These are phyloP conservation scores for Coreius guichenoti DNA, from an alignment of 2,797 vertebrate species.

Conservation along the genomic window DNA sequence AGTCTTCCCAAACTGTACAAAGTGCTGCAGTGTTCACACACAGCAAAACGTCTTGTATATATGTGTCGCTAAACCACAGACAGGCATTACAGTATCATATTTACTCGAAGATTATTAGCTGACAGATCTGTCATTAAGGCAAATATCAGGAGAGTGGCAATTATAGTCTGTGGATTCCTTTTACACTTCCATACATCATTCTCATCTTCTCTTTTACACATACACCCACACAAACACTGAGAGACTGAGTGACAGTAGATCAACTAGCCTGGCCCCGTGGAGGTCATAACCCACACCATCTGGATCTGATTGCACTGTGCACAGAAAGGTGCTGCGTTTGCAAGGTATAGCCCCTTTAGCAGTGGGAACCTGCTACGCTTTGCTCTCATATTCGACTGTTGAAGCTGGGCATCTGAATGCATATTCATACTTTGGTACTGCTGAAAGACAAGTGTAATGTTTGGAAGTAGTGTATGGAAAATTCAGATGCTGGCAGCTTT, in stretches of 20 bases:
- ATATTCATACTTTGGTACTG: constrained; percentile 43
- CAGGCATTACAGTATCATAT: constrained; percentile 34
- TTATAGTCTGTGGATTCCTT: constrained; percentile 82
- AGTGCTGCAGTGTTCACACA: constrained; percentile 34
- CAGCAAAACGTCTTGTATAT: constrained; percentile 5
- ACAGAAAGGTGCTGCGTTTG: constrained; percentile 78
- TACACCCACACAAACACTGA: constrained; percentile 59
- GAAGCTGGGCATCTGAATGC: constrained; percentile 32
- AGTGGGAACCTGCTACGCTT: constrained; percentile 27
- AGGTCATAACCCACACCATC: constrained; percentile 92
- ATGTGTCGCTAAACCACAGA: constrained; percentile 38
- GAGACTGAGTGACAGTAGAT: constrained; percentile 86
- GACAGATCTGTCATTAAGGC: constrained; percentile 80
- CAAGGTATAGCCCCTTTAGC: constrained; percentile 76
- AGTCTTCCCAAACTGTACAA: constrained; percentile 9
- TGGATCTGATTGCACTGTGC: constrained; percentile 91
- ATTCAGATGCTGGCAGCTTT: constrained; percentile 23
- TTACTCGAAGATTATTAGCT: constrained; percentile 44
- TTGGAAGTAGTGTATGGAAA: constrained; percentile 31
- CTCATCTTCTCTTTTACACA: constrained; percentile 78
- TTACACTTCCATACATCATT: constrained; percentile 82
- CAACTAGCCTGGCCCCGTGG: constrained; percentile 77
- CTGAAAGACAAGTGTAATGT: constrained; percentile 34
- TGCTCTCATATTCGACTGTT: constrained; percentile 35
- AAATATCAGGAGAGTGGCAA: constrained; percentile 84